Evolutionary conservation across 2,113 vertebrate species (phyloP).

Genomic region (Rostratula benghalensis): DNA sequence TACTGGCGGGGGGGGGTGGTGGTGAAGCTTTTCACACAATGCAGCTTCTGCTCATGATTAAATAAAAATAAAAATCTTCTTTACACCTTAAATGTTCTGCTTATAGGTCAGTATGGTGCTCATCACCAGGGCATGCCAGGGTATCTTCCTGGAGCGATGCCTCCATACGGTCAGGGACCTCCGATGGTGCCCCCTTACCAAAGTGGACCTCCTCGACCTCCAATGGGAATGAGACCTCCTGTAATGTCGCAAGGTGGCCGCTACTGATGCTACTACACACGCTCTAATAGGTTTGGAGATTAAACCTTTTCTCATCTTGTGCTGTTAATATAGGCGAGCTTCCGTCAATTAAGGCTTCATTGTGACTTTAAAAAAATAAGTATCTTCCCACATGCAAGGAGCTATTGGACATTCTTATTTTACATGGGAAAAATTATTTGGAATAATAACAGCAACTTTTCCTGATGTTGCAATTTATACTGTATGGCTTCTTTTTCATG

Average conservation of each 20-base stretch:
- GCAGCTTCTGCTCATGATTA: neutral
- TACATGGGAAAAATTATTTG: conserved; percentile 84
- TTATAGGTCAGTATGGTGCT: conserved; percentile 92
- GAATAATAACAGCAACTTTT: conserved; percentile 86
- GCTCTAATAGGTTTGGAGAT: conserved; percentile 97
- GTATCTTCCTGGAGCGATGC: conserved; percentile 94
- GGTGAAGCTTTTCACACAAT: conserved; percentile 6
- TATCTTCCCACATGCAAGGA: conserved; percentile 84
- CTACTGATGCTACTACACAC: conserved; percentile 90
- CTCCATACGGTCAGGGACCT: conserved; percentile 94
- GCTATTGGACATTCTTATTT: conserved; percentile 89
- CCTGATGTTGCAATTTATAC: conserved; percentile 91
- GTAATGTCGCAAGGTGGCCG: conserved; percentile 98
- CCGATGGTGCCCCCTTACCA: conserved; percentile 96
- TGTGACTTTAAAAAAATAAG: conserved; percentile 84
- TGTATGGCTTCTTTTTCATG: conserved; percentile 96
- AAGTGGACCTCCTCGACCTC: conserved; percentile 91
- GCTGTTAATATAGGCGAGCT: conserved; percentile 89
- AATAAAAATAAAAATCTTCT: neutral
- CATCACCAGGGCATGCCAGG: conserved; percentile 96
- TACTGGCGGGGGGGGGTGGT: neutral
- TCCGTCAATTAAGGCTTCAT: conserved; percentile 88
- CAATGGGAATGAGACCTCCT: conserved; percentile 98
- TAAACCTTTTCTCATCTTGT: conserved; percentile 96
- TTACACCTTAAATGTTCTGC: conserved; percentile 66